Evolutionary conservation across 2,888 invertebrate genomes (phyloP).

Genomic region (Dolomedes plantarius): DNA sequence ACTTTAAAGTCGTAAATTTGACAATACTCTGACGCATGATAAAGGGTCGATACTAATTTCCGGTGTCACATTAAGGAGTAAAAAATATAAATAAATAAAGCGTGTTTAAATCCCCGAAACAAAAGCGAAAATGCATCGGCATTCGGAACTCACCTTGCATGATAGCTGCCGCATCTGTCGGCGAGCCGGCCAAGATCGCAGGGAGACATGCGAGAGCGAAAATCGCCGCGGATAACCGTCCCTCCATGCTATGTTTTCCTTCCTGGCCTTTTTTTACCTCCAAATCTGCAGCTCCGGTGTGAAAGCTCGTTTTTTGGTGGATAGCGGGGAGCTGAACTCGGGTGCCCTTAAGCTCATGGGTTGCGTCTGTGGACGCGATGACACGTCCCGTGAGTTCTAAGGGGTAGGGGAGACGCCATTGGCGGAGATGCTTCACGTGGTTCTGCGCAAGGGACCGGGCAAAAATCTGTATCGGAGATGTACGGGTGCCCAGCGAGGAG

Average conservation of each 20-base stretch:
- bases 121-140: too few species aligned
- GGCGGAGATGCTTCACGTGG: slow-evolving; percentile 1
- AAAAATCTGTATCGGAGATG: neutral
- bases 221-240: neutral
- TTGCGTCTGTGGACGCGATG: neutral
- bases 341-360: neutral
- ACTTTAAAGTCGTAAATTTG: too few species aligned
- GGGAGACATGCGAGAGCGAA: slow-evolving; percentile 18
- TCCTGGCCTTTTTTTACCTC: neutral
- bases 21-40: too few species aligned
- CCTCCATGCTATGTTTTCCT: slow-evolving; percentile 14
- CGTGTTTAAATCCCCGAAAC: too few species aligned
- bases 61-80: too few species aligned
- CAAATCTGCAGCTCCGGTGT: neutral
- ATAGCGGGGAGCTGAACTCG: neutral
- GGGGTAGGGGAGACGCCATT: neutral
- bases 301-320: neutral
- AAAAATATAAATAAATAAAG: too few species aligned
- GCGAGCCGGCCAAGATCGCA: neutral
- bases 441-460: slow-evolving; percentile 2
- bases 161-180: neutral
- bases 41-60: too few species aligned
- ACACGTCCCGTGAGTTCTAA: slow-evolving; percentile 3
- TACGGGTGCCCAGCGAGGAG: neutral
- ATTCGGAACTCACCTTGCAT: slow-evolving; percentile 33